Evolutionary conservation across 2,797 vertebrate genomes (phyloP), one percentile per base, ranked within the genome.

Genomic region (Chaetodon trifasciatus): DNA sequence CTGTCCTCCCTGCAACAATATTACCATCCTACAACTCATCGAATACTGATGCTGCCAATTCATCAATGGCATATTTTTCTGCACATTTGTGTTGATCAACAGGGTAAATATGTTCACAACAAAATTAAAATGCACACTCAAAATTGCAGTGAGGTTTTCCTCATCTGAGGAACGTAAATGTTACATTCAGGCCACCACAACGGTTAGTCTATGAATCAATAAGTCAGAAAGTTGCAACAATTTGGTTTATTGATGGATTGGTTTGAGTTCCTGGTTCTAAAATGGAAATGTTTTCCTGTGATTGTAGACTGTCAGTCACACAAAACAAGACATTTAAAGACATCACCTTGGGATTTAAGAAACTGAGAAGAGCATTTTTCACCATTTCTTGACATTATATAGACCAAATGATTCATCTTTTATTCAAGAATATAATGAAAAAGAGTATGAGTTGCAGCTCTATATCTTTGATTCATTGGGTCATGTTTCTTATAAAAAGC

Each of bases 1-100:
- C 69, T 86, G 58, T 70, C 52, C 28, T 88, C 76, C 78, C 50
- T 83, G 58, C 60, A 85, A 81, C 52, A 82, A 88, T 62, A 81
- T 77, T 83, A 70, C 67, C 86, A 71, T 77, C 28, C 40, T 42
- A 82, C 70, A 84, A 70, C 72, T 78, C 57, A 64, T 70, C 52
- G 81, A 86, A 83, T 21, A 65, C 23, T 52, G 58, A 62, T 32
- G 52, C 47, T 70, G 78, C 82, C 74, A 79, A 56, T 79, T 81
- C 37, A 79, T 76, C 79, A 79, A 50, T 81, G 70, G 42, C 47
- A 52, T 70, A 47, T 78, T 70, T 76, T 46, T 23, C 23, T 47
- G 42, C 42, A 68, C 1, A n/a, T 70, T 71, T 47, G 32, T 71
- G 42, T 74, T 56, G 40, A 63, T 67, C 13, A 44, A 57, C 6